Base-by-base conservation (phyloP, 1,140 invertebrate species). In the Helicoverpa armigera region DNA sequence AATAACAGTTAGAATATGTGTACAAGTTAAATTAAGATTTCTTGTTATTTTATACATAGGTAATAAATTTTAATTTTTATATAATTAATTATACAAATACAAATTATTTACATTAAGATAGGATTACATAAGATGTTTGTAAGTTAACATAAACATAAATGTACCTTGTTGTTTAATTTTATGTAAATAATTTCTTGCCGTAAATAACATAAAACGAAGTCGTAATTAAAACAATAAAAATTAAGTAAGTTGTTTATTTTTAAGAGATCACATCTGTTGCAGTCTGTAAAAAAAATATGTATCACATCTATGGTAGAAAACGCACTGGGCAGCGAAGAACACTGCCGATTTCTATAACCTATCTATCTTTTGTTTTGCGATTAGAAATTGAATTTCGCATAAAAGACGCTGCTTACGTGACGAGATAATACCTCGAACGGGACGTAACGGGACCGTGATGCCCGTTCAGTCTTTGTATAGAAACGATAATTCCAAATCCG, bases 181-280 rank as follows among this genome's bases (percentile, higher is more conserved):
- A 56, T 73, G 70, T 73, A 58, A 73, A 56, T 73, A 56, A 51
- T 58, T 12, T 73, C 70, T 73, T 43, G 70, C 70, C 70, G 35
- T 58, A 43, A 43, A 43, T 43, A 43, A 65, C 16, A 2, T 23
- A 43, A 4, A 29, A 29, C 2, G 31, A 63, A 35, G 12, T 63
- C 13, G 14, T 51, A 18, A 51, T 31, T 43, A 73, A 65, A 63
- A 61, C 53, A 11, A 18, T 9, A 13, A 29, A 9, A 69, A 79
- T 51, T 74, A 79, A 43, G 61, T 75, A 65, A 53, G 60, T 77
- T 63, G 61, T 77, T 65, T 81, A 69, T 75, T 81, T 75, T 67
- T 73, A 81, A 61, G 65, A 70, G 74, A 76, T 75, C 72, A 81
- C 61, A 72, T 53, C 67, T 73, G 74, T 60, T 60, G 43, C 67